Conservation (phyloP, 1,140 invertebrate genomes). For the Lordiphosa stackelbergi region DNA sequence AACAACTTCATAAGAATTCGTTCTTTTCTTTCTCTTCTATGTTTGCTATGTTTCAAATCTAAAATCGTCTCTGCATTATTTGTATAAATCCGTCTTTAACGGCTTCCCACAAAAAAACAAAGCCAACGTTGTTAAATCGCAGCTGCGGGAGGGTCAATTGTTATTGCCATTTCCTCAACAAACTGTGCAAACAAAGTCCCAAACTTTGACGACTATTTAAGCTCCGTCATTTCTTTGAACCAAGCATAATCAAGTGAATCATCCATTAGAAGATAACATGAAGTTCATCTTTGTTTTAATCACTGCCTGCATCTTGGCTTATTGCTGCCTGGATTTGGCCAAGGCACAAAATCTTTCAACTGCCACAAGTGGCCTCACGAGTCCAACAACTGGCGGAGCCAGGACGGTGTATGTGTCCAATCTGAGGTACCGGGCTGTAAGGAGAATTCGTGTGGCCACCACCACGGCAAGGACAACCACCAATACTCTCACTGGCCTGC, state of each 20-base stretch:
- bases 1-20: no score
- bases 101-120: no score
- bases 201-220: slow-evolving; percentile 30
- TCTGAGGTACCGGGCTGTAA: slow-evolving; percentile 12
- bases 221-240: slow-evolving; percentile 1
- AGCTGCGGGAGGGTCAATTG: no score
- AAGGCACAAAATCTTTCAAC: neutral
- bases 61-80: no score
- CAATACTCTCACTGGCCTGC: no score
- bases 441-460: slow-evolving; percentile 23
- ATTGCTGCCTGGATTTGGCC: slow-evolving; percentile 13
- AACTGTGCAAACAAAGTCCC: slow-evolving; percentile 39
- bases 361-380: neutral
- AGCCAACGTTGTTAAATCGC: no score
- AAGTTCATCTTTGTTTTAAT: slow-evolving; percentile 14
- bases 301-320: slow-evolving; percentile 15
- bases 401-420: slow-evolving; percentile 23
- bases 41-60: no score
- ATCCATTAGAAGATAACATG: slow-evolving; percentile 23
- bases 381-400: neutral
- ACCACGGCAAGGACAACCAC: neutral
- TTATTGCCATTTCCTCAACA: slow-evolving; percentile 12
- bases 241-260: slow-evolving; percentile 22
- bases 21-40: no score
- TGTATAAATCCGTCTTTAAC: no score